These are phyloP conservation scores for Paralichthys olivaceus DNA, from an alignment of 2,113 vertebrate genomes.

Conservation along the genomic window DNA sequence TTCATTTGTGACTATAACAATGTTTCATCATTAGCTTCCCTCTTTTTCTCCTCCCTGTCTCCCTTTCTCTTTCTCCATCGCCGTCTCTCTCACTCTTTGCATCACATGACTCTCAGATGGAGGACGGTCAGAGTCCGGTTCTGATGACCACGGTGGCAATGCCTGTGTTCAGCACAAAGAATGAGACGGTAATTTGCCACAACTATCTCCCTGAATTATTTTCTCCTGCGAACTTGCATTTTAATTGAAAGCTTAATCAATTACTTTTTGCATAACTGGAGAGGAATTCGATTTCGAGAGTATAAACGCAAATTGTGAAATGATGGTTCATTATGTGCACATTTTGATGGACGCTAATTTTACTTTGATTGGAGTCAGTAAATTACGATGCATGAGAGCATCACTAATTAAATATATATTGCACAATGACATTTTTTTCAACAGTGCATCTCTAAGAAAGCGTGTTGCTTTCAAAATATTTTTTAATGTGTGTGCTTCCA, in stretches of 20 bases:
- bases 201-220: neutral
- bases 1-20: constrained; percentile 15
- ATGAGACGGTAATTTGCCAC: constrained; percentile 92
- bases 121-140: constrained; percentile 90
- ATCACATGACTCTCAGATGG: constrained; percentile 82
- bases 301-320: constrained; percentile 38
- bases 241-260: constrained; percentile 37
- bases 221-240: neutral
- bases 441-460: neutral
- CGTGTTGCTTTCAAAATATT: constrained; percentile 2
- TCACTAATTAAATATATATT: constrained; percentile 28
- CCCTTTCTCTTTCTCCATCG: constrained; percentile 11
- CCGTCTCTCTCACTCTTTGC: neutral
- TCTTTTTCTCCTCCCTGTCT: constrained; percentile 3
- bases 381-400: constrained; percentile 32
- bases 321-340: constrained; percentile 25
- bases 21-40: constrained; percentile 40
- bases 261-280: constrained; percentile 15
- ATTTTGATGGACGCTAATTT: constrained; percentile 41
- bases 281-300: constrained; percentile 27
- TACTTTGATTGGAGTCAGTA: constrained; percentile 41
- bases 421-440: neutral
- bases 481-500: constrained; percentile 66
- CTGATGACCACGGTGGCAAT: constrained; percentile 99
- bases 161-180: constrained; percentile 99